phyloP scores from a whole-genome alignment of 2,797 vertebrate genomes.

The Pampus argenteus region DNA sequence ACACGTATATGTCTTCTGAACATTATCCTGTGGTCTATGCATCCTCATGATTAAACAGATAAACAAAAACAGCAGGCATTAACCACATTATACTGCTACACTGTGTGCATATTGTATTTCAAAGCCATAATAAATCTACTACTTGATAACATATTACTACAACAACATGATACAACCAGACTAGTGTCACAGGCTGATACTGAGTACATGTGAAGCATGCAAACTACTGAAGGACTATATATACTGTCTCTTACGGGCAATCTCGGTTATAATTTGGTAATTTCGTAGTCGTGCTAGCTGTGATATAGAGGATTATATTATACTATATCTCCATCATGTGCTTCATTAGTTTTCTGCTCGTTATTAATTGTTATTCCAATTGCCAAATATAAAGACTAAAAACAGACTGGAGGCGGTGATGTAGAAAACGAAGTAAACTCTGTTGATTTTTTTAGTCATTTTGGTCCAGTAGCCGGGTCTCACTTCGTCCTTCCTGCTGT shows the following conservation, averaged over 20 bases:
- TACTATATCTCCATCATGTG: no score
- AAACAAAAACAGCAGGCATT: no score
- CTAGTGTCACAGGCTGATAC: no score
- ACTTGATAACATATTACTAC: background rate
- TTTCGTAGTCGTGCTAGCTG: no score
- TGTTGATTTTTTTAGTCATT: slow-evolving; percentile 51
- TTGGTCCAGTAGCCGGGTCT: slow-evolving; percentile 58
- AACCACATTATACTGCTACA: no score
- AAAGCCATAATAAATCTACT: background rate
- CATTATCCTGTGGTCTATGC: no score
- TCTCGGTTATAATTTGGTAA: no score
- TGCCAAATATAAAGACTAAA: slow-evolving; percentile 12
- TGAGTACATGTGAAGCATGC: background rate
- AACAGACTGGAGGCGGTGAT: slow-evolving; percentile 31
- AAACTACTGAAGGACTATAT: no score
- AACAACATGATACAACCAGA: background rate
- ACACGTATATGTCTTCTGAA: no score
- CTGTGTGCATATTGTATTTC: background rate
- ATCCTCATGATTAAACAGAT: no score
- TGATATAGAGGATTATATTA: no score
- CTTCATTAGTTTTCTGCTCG: background rate
- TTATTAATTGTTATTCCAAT: slow-evolving; percentile 8
- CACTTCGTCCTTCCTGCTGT: background rate
- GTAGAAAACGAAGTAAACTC: slow-evolving; percentile 60
- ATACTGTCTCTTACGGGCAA: no score